phyloP scores from a whole-genome alignment of 2,113 vertebrate species.

The Triplophysa rosa region DNA sequence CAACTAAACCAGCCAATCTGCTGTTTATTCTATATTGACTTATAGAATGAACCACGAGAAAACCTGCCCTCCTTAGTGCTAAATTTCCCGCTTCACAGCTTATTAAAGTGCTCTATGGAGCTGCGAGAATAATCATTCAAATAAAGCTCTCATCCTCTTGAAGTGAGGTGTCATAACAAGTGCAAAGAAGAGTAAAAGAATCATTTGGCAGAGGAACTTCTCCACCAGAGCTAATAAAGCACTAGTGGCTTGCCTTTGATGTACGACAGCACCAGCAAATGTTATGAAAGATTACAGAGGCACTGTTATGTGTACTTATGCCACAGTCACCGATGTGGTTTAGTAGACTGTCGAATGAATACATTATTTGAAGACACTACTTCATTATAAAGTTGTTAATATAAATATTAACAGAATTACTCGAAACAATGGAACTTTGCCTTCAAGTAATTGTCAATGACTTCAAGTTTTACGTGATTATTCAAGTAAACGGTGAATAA shows the following conservation, averaged over 20 bases:
- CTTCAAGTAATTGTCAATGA: too few relatives aligned
- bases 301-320: constrained; percentile 7
- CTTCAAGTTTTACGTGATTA: too few relatives aligned
- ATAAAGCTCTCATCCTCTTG: constrained; percentile 42
- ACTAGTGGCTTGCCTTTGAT: constrained; percentile 25
- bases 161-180: constrained; percentile 43
- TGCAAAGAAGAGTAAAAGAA: constrained; percentile 33
- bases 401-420: too few relatives aligned
- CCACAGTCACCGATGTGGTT: not conserved
- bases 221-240: constrained; percentile 28
- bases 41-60: constrained; percentile 28
- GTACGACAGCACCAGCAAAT: constrained; percentile 17
- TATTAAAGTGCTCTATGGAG: constrained; percentile 33
- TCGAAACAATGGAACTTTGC: too few relatives aligned
- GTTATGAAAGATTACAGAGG: constrained; percentile 20
- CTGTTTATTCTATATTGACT: constrained; percentile 41
- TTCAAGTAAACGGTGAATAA: too few relatives aligned
- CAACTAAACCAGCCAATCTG: constrained; percentile 31
- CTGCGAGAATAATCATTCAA: constrained; percentile 45
- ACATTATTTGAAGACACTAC: too few relatives aligned
- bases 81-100: constrained; percentile 37
- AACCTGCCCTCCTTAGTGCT: constrained; percentile 23
- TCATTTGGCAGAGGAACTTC: constrained; percentile 37
- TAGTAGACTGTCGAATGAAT: not conserved
- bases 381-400: too few relatives aligned